Conservation (phyloP, 2,113 vertebrate species). For the Porphyrio hochstetteri region DNA sequence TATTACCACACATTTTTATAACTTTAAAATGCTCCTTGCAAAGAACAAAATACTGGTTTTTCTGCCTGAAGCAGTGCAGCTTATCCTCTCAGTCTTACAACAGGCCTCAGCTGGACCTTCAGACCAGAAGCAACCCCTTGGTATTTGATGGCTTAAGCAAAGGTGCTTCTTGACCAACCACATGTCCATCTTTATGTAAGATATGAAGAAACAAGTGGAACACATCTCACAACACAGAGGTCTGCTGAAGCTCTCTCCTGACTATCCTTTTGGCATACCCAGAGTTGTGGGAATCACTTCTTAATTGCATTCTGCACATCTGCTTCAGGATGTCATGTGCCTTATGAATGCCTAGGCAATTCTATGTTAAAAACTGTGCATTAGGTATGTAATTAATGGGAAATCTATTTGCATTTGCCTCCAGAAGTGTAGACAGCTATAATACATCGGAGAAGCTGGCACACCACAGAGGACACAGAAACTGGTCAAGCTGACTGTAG, state of each 20-base stretch:
- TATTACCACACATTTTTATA: neutral
- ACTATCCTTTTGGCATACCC: neutral
- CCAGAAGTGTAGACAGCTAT: accelerated
- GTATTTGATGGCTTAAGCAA: neutral
- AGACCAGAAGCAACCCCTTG: neutral
- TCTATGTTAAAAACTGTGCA: neutral
- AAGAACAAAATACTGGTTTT: neutral
- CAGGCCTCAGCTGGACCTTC: neutral
- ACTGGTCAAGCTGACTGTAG: accelerated
- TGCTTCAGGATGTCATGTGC: accelerated
- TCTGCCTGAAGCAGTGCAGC: neutral
- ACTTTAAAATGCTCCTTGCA: neutral
- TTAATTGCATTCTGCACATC: accelerated
- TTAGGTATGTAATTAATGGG: neutral
- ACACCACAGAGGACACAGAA: accelerated
- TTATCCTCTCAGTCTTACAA: neutral
- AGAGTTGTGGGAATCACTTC: no score
- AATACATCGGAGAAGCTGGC: neutral
- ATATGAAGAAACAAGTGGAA: neutral
- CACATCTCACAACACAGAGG: accelerated
- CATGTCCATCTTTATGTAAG: accelerated
- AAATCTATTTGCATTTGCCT: neutral
- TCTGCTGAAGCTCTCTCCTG: neutral
- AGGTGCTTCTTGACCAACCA: neutral
- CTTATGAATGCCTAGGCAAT: accelerated